Conservation (phyloP, 1,140 invertebrate species). For the Drosophila hydei region DNA sequence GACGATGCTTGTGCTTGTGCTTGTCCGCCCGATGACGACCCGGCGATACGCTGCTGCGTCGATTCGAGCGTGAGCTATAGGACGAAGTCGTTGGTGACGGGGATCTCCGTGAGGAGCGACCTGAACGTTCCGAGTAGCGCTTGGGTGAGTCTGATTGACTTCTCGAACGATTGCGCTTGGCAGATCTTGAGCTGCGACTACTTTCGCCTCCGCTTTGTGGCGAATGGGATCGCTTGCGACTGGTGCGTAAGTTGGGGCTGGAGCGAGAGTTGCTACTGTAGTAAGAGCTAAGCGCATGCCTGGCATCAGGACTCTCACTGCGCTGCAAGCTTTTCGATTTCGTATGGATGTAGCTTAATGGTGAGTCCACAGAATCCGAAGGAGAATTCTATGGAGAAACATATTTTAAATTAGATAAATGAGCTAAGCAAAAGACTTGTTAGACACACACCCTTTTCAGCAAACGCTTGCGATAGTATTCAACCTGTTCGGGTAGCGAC, state of each 20-base stretch:
- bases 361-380: conserved; percentile 64
- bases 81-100: conserved; percentile 45
- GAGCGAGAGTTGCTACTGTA: conserved; percentile 46
- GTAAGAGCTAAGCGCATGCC: conserved; percentile 1
- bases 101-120: conserved; percentile 39
- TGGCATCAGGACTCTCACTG: conserved; percentile 56
- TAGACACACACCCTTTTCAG: conserved; percentile 90
- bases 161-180: conserved; percentile 70
- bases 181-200: conserved; percentile 59
- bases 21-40: conserved; percentile 60
- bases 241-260: conserved; percentile 31
- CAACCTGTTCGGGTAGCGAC: conserved; percentile 92
- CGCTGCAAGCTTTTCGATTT: conserved; percentile 59
- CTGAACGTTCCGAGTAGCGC: conserved; percentile 56
- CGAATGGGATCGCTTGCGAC: conserved; percentile 72
- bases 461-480: conserved; percentile 96
- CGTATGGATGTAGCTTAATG: conserved; percentile 58
- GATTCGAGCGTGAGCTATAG: conserved; percentile 29
- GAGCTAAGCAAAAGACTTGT: background rate
- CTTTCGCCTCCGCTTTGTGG: conserved; percentile 55
- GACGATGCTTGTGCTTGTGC: conserved; percentile 73
- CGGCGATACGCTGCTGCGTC: conserved; percentile 45
- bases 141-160: conserved; percentile 72
- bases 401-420: background rate
- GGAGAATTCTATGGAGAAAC: conserved; percentile 34